phyloP scores from a whole-genome alignment of 2,888 invertebrate genomes.

The Orthosia gracilis region DNA sequence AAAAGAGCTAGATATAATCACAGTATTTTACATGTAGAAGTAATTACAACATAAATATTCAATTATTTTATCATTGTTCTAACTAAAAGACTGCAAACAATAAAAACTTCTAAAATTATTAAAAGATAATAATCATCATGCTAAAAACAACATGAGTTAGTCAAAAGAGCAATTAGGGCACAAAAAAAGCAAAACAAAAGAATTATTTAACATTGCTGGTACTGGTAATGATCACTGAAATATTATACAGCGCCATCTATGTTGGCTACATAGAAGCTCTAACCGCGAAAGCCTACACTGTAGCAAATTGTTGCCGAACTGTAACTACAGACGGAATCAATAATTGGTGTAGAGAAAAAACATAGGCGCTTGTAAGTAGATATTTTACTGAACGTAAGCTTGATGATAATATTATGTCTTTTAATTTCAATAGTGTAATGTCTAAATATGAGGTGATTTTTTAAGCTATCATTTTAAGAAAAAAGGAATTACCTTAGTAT shows the following conservation, averaged over 20 bases:
- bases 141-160: background rate
- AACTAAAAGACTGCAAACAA: background rate
- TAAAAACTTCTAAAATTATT: background rate
- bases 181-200: too few relatives aligned
- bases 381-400: too few relatives aligned
- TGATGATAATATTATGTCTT: background rate
- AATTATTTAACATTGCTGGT: too few relatives aligned
- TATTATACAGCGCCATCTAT: conserved; percentile 56
- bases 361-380: conserved; percentile 29
- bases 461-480: background rate
- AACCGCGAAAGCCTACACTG: conserved; percentile 67
- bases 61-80: conserved; percentile 15
- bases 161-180: background rate
- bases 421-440: background rate
- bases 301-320: conserved; percentile 63
- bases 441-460: background rate
- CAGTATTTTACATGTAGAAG: background rate
- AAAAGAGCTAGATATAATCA: background rate
- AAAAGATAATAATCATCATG: background rate
- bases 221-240: background rate
- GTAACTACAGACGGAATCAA: conserved; percentile 40
- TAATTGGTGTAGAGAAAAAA: conserved; percentile 29
- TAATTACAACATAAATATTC: background rate
- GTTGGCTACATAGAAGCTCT: conserved; percentile 16
- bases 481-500: background rate